A percentile compares a stretch with the other conserved stretches of the same genome.
Evolutionary conservation across 1,140 invertebrate genomes (phyloP).

Genomic region (Zaprionus ghesquierei): DNA sequence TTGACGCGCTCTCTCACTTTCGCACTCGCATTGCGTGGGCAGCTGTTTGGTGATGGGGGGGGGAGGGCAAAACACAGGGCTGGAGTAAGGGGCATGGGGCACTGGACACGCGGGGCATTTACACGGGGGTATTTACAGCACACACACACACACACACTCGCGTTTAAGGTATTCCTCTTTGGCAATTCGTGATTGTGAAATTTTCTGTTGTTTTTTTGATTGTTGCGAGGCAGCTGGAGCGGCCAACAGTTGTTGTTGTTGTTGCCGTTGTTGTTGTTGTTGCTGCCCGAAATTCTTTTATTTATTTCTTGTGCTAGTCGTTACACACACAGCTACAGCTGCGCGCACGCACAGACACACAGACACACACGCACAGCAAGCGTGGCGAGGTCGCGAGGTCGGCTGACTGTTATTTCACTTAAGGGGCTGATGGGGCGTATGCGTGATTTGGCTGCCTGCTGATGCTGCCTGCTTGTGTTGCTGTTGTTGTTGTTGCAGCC

Average conservation of each 20-base stretch:
- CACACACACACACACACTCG: background rate
- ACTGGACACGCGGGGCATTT: background rate
- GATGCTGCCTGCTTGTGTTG: background rate
- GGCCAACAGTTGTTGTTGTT: constrained; percentile 18
- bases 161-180: background rate
- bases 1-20: background rate
- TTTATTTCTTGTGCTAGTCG: constrained; percentile 77
- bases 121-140: background rate
- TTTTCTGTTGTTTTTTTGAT: constrained; percentile 9
- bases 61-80: background rate
- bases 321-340: constrained; percentile 49
- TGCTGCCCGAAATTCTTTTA: constrained; percentile 45
- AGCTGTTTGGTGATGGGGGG: constrained; percentile 7
- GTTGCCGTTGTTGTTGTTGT: constrained; percentile 21
- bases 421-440: constrained; percentile 63
- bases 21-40: constrained; percentile 10
- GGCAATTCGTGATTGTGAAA: constrained; percentile 16
- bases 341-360: constrained; percentile 17
- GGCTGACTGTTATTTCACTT: constrained; percentile 36
- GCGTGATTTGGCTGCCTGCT: constrained; percentile 54
- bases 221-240: constrained; percentile 32
- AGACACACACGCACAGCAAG: constrained; percentile 24
- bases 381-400: constrained; percentile 54
- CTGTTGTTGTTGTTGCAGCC: background rate
- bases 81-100: background rate